Base-by-base conservation (phyloP, 2,888 invertebrate genomes). In the Baronia brevicornis region DNA sequence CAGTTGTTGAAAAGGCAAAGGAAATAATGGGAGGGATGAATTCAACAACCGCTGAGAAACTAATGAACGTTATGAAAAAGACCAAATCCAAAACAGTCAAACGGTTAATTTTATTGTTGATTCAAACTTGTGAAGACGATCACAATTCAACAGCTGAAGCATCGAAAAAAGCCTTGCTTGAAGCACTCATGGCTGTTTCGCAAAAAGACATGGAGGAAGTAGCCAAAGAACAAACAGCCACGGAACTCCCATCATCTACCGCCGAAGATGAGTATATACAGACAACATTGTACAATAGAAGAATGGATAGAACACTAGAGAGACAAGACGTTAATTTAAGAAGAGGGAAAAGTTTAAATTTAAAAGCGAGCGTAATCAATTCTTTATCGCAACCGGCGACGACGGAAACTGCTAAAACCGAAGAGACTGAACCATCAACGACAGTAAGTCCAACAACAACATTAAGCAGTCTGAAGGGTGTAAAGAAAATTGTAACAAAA, bases 51-150 rank as follows among this genome's bases (percentile, higher is more conserved):
- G 88, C 90, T 0, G 86, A 89, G 38, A 91, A 91, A 45, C 78
- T 94, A 32, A 88, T 93, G 86, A 88, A 89, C 39, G 91, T 93
- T 19, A 94, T 94, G 93, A 90, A 91, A 54, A 91, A 92, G 59
- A 93, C 93, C 0, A 89, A 88, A 45, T 92, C 93, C 45, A 91
- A 91, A 34, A 89, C 91, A 0, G 92, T 93, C 0, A 85, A 90
- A 28, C 85, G 92, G 42, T 73, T 94, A 14, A 90, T 94, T 35
- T 71, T 94, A 14, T 66, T 94, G 12, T 71, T 94, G 37, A 92
- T 94, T 9, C 93, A 91, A 51, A 92, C 92, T 35, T 93, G 93
- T 56, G 91, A 90, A 48, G 89, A 90, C 28, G 88, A 89, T 51
- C 89, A 89, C 51, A 91, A 90, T 49, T 88, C 88, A 31, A 91